phyloP scores from a whole-genome alignment of 2,888 invertebrate genomes.

The Megastigmus dorsalis region DNA sequence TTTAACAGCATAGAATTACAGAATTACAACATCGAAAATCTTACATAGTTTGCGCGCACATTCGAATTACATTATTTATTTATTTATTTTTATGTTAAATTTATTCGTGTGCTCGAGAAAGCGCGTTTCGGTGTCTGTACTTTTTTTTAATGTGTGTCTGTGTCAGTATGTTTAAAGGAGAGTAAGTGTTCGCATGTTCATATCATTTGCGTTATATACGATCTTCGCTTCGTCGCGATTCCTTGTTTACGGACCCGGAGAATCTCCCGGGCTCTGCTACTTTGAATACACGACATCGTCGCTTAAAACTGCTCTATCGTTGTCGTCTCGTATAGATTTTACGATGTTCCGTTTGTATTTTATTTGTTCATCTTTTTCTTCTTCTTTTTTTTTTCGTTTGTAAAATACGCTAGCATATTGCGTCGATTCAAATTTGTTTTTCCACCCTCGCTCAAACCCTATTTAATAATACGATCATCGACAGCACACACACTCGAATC shows the following conservation, averaged over 20 bases:
- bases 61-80: slow-evolving; percentile 35
- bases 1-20: slow-evolving; percentile 71
- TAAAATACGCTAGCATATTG: slow-evolving; percentile 47
- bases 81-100: slow-evolving; percentile 28
- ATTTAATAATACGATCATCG: slow-evolving; percentile 33
- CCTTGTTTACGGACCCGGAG: slow-evolving; percentile 3
- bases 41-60: slow-evolving; percentile 58
- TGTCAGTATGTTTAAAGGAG: slow-evolving; percentile 7
- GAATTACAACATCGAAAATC: slow-evolving; percentile 72
- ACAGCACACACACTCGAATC: slow-evolving; percentile 18
- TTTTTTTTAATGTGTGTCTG: slow-evolving; percentile 8
- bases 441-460: slow-evolving; percentile 11
- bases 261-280: slow-evolving; percentile 2
- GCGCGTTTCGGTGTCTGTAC: slow-evolving; percentile 27
- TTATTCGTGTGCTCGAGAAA: slow-evolving; percentile 41
- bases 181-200: slow-evolving; percentile 30
- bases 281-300: slow-evolving; percentile 21
- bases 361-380: too few species aligned
- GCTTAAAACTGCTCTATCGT: slow-evolving; percentile 30
- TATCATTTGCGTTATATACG: slow-evolving; percentile 39
- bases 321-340: slow-evolving; percentile 37
- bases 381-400: slow-evolving; percentile 23
- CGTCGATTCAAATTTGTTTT: slow-evolving; percentile 33
- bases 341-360: slow-evolving; percentile 35
- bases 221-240: slow-evolving; percentile 37